Conservation (phyloP, 2,888 invertebrate species). For the Ennomos erosarius region DNA sequence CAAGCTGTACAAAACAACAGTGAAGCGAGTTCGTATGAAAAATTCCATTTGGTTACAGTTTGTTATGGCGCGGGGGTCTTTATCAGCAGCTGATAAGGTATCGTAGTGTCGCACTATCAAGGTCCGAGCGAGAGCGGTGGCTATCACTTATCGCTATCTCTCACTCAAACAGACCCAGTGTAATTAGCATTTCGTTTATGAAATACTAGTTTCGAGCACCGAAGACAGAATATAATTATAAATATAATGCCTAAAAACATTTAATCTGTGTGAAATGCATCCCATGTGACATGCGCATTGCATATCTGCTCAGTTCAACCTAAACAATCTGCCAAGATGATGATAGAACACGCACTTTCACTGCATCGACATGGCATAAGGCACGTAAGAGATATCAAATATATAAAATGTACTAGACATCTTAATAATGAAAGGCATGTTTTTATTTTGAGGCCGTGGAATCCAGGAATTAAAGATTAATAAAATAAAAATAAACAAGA, state of each 20-base stretch:
- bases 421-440: no score
- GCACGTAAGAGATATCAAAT: slow-evolving; percentile 14
- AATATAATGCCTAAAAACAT: no score
- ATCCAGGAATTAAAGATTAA: no score
- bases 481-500: no score
- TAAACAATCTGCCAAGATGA: no score
- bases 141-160: slow-evolving; percentile 46
- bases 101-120: slow-evolving; percentile 59
- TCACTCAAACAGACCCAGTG: slow-evolving; percentile 33
- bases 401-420: neutral
- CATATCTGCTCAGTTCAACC: no score
- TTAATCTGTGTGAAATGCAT: no score
- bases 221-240: no score
- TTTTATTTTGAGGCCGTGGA: no score
- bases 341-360: slow-evolving; percentile 18
- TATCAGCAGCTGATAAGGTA: slow-evolving; percentile 60
- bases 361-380: slow-evolving; percentile 8
- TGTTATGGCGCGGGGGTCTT: slow-evolving; percentile 57
- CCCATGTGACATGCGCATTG: no score
- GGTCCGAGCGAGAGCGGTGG: slow-evolving; percentile 52
- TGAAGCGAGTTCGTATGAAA: slow-evolving; percentile 20
- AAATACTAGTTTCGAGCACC: slow-evolving; percentile 1
- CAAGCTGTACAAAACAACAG: slow-evolving; percentile 13
- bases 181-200: slow-evolving; percentile 26
- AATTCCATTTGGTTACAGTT: slow-evolving; percentile 42